Conservation (phyloP, 2,113 vertebrate species). For the Origma solitaria region DNA sequence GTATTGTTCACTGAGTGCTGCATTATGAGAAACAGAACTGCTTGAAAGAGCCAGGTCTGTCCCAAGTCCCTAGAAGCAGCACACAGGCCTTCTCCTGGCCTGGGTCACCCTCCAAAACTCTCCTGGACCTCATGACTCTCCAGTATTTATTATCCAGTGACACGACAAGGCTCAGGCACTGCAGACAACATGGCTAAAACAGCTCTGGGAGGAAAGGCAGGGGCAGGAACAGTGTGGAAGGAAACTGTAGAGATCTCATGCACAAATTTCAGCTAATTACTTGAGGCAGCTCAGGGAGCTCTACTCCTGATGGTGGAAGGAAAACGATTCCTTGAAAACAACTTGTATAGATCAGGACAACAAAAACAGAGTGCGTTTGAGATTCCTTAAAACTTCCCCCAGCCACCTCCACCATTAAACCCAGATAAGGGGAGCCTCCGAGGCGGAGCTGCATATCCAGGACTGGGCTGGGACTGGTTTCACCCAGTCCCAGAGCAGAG, state of each 20-base stretch:
- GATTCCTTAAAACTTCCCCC: not conserved
- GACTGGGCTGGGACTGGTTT: not conserved
- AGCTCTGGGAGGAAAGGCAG: not conserved
- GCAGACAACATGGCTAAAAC: not conserved
- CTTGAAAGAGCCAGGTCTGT: not conserved
- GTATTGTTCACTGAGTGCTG: not conserved
- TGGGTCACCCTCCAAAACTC: not conserved
- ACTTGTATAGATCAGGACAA: not conserved
- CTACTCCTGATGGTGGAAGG: not conserved
- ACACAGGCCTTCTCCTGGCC: not conserved
- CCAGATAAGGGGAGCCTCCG: not conserved
- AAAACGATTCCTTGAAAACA: not conserved
- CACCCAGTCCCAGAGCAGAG: not conserved
- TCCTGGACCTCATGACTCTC: not conserved
- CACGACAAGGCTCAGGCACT: not conserved
- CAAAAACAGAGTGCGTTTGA: not conserved
- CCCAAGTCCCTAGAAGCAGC: not conserved
- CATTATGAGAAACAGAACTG: not conserved
- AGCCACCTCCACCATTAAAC: not conserved
- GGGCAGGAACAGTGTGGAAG: not conserved
- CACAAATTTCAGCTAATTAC: not conserved
- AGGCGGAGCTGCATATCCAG: accelerated
- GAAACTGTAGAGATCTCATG: not conserved
- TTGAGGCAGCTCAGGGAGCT: not conserved
- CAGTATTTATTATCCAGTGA: not conserved